Evolutionary conservation across 2,113 vertebrate genomes (phyloP).

Genomic region (human (Homo sapiens)): GRCh38 chr13:44541501-44542000

Average conservation of each 20-base stretch:
- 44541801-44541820: neutral
- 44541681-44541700: neutral
- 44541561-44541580: slow-evolving; percentile 1
- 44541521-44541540: neutral
- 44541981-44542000: slow-evolving; percentile 24
- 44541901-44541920: neutral
- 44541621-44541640: neutral
- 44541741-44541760: slow-evolving; percentile 4
- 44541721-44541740: neutral
- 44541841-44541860: neutral
- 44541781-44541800: slow-evolving; percentile 1
- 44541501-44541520: neutral
- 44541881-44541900: neutral
- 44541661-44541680: neutral
- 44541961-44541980: slow-evolving; percentile 43
- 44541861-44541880: neutral
- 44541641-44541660: neutral
- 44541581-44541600: slow-evolving; percentile 2
- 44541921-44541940: neutral
- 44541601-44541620: neutral
- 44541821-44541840: neutral
- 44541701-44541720: slow-evolving; percentile 44
- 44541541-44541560: neutral
- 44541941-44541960: neutral
- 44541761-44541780: neutral